These are phyloP conservation scores for Pogonomyrmex californicus DNA, from an alignment of 1,140 invertebrate genomes.

Conservation along the genomic window DNA sequence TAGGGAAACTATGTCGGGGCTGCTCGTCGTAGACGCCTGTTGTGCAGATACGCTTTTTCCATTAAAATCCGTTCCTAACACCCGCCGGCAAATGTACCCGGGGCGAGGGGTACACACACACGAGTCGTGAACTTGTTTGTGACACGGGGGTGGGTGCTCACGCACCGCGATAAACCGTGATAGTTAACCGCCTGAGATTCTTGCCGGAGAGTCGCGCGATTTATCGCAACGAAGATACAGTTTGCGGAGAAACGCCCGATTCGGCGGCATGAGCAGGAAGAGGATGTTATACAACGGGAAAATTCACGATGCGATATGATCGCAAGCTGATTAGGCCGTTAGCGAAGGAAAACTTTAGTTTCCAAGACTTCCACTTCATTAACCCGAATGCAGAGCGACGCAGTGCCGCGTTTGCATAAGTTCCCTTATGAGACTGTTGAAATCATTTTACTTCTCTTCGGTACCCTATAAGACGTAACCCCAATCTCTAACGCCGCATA, in stretches of 20 bases:
- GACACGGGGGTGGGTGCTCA: neutral
- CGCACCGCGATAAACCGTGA: neutral
- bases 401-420: conserved; percentile 48
- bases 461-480: neutral
- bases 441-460: conserved; percentile 49
- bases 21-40: conserved; percentile 47
- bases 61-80: conserved; percentile 76
- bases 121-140: neutral
- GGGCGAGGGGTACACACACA: conserved; percentile 22
- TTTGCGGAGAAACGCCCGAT: neutral
- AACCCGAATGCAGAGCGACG: conserved; percentile 34
- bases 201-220: conserved; percentile 2
- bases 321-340: conserved; percentile 59
- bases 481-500: conserved; percentile 9
- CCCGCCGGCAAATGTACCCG: conserved; percentile 31
- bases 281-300: neutral
- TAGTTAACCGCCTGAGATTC: neutral
- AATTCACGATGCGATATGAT: conserved; percentile 45
- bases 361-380: conserved; percentile 59
- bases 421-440: conserved; percentile 31
- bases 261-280: neutral
- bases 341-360: conserved; percentile 58
- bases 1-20: conserved; percentile 39
- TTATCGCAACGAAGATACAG: conserved; percentile 1
- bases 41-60: conserved; percentile 79